A percentile compares a stretch with the other conserved stretches of the same genome.
Conservation (phyloP, 2,888 invertebrate species). For the Tetheella fluctuosa region DNA sequence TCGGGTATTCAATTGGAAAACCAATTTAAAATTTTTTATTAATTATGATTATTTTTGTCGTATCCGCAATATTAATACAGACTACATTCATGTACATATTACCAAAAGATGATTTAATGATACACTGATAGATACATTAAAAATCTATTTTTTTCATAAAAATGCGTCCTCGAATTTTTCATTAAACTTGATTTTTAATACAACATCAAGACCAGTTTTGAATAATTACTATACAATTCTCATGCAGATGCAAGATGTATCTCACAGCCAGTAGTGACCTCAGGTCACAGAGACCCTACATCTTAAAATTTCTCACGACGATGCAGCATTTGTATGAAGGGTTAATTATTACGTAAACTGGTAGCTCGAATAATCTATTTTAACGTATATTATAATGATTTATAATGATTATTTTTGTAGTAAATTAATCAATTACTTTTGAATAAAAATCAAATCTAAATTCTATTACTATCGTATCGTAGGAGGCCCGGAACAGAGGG, state of each 20-base stretch:
- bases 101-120: too few relatives aligned
- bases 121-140: too few relatives aligned
- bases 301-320: slow-evolving; percentile 58
- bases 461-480: too few relatives aligned
- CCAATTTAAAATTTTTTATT: too few relatives aligned
- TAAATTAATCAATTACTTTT: too few relatives aligned
- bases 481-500: too few relatives aligned
- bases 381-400: neutral
- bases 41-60: too few relatives aligned
- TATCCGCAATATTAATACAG: too few relatives aligned
- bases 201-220: neutral
- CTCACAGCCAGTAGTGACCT: slow-evolving; percentile 52
- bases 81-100: neutral
- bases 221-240: slow-evolving; percentile 1
- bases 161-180: neutral
- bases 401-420: neutral
- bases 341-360: slow-evolving; percentile 44
- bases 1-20: too few relatives aligned
- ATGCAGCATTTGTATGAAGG: slow-evolving; percentile 55
- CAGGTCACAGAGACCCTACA: slow-evolving; percentile 61
- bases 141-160: too few relatives aligned
- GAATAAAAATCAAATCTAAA: too few relatives aligned
- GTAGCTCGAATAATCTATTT: slow-evolving; percentile 20
- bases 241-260: slow-evolving; percentile 12
- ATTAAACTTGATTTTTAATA: neutral